Evolutionary conservation across 2,113 vertebrate species (phyloP).

Genomic region (Sturnira hondurensis): DNA sequence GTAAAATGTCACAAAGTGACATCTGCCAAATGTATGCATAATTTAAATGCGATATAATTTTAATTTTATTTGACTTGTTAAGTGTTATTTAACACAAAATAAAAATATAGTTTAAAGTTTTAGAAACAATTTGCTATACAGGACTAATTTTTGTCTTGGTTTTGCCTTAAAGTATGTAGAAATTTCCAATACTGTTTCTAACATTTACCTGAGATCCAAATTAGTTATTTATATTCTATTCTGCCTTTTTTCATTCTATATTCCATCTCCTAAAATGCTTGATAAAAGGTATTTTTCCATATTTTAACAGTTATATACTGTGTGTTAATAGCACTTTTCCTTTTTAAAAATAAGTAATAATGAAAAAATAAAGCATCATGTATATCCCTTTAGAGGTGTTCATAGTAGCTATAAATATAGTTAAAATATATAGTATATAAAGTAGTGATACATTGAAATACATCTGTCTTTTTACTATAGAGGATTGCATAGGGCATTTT

Average conservation of each 20-base stretch:
- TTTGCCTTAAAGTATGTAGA: slow-evolving; percentile 13
- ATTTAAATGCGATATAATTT: slow-evolving; percentile 18
- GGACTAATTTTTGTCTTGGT: not conserved
- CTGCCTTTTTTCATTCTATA: not conserved
- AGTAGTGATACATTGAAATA: not conserved
- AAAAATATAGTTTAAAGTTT: not conserved
- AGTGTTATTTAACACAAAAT: not conserved
- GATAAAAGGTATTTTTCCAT: not conserved
- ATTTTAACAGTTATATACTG: not conserved
- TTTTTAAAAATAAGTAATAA: not conserved
- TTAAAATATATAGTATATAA: not conserved
- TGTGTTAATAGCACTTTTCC: not conserved
- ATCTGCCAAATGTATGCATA: not conserved
- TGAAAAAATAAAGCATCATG: not conserved
- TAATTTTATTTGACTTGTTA: slow-evolving; percentile 7
- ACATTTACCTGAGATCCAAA: not conserved
- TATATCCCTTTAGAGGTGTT: not conserved
- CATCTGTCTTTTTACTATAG: not conserved
- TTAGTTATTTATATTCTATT: slow-evolving; percentile 9
- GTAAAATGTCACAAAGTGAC: not conserved
- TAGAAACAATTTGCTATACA: not conserved
- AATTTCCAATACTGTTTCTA: not conserved
- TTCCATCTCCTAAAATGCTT: not conserved
- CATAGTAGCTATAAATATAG: not conserved
- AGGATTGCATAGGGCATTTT: not conserved